Conservation (phyloP, 1,140 invertebrate species). For the Holotrichia oblita region DNA sequence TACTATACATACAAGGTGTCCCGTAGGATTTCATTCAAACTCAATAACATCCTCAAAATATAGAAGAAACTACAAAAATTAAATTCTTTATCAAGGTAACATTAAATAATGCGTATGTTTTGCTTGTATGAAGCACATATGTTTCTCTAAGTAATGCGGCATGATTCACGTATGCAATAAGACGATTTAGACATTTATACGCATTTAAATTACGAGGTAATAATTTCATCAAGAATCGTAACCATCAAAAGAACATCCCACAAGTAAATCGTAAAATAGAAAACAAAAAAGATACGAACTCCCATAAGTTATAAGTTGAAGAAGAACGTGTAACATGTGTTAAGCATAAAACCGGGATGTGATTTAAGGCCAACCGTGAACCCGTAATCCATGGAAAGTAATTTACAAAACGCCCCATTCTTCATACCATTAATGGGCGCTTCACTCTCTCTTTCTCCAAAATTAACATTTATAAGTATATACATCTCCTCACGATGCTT, state of each 20-base stretch:
- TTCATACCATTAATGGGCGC: neutral
- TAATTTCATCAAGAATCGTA: neutral
- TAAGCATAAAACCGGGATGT: neutral
- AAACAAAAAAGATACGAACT: neutral
- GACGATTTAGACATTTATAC: neutral
- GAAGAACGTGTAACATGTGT: neutral
- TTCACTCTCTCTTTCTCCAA: neutral
- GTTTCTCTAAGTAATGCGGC: neutral
- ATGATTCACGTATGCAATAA: neutral
- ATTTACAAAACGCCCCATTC: conserved; percentile 8
- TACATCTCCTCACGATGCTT: neutral
- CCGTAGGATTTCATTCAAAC: no score
- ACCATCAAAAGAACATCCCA: neutral
- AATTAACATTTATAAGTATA: neutral
- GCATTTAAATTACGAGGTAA: neutral
- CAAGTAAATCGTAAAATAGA: neutral
- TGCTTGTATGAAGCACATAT: no score
- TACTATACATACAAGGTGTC: no score
- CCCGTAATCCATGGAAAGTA: conserved; percentile 1
- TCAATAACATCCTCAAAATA: no score
- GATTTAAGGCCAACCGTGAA: neutral
- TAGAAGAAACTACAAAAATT: no score
- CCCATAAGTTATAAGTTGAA: neutral
- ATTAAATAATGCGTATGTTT: no score
- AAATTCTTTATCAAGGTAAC: no score